Evolutionary conservation across 2,888 invertebrate species (phyloP).

Genomic region (Hirtodrosophila cameraria): DNA sequence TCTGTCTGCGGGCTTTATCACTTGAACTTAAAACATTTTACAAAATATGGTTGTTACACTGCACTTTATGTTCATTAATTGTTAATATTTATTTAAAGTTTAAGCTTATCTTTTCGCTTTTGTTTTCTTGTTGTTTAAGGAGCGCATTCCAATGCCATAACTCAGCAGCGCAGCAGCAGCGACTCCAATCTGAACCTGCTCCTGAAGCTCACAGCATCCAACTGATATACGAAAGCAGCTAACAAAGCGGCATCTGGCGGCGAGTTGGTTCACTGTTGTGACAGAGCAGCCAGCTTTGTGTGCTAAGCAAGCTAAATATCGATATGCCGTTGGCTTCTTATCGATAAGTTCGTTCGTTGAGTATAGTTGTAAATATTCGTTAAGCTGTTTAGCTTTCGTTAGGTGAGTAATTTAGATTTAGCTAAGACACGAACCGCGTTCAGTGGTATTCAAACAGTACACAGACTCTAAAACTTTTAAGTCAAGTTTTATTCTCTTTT

Average conservation of each 20-base stretch:
- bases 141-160: conserved; percentile 66
- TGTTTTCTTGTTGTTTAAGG: conserved; percentile 47
- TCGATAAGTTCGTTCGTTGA: conserved; percentile 14
- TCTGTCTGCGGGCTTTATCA: conserved; percentile 43
- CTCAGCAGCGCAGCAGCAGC: conserved; percentile 45
- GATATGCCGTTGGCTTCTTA: conserved; percentile 16
- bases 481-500: not conserved
- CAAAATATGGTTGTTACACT: not conserved
- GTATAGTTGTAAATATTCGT: not conserved
- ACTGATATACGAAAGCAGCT: conserved; percentile 33
- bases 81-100: not conserved
- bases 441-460: not conserved
- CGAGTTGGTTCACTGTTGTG: not conserved
- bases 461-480: not conserved
- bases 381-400: not conserved
- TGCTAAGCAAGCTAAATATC: not conserved
- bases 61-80: conserved; percentile 1
- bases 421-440: not conserved
- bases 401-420: not conserved
- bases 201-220: conserved; percentile 58
- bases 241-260: conserved; percentile 28
- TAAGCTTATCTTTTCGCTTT: conserved; percentile 6
- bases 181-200: conserved; percentile 57
- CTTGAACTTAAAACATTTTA: conserved; percentile 22
- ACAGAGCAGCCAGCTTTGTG: conserved; percentile 11